Evolutionary conservation across 2,888 invertebrate genomes (phyloP), one percentile per base, ranked within the genome.

Genomic region (Drosophila parthenogenetica): DNA sequence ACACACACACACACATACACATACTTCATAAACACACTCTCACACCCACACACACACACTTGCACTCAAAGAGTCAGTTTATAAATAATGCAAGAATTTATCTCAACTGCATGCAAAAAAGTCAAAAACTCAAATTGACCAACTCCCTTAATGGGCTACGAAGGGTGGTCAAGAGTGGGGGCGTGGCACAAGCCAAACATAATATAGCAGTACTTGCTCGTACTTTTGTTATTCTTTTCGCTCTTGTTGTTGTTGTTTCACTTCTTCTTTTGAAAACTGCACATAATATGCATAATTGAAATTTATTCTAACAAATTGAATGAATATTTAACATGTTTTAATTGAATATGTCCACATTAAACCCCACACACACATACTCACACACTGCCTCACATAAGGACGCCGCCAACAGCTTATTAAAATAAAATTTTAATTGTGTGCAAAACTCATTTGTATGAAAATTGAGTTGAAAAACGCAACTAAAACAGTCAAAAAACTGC

Each of bases 281-380:
- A 48, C 54, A 29, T 32, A 64, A 80, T 82, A 75, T 74, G 78
- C 88, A 83, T 88, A 87, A 87, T 88, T 77, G 62, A 72, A 83
- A 67, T 77, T 80, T 64, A 63, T 74, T 77, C 74, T 65, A 65
- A 73, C 81, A 80, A 71, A 71, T 86, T 68, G 51, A 69, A 88
- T 86, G 77, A 73, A 86, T 82, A 86, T 80, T 74, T 65, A 69
- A 80, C 86, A 80, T 51, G 69, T 48, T 69, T 51, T 68, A 88
- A 80, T 88, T 88, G 64, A 80, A 88, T 80, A 53, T 50, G 50
- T 59, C 45, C 69, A 58, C 49, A 45, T 51, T 58, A 61, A 49
- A 65, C 16, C 39, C 35, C 51, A 19, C 16, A 13, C 42, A 43
- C n/a, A 45, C n/a, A 45, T 7, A 25, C n/a, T 1, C 4, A 14